Conservation (phyloP, 1,140 invertebrate genomes). For the Drosophila chauvacae region DNA sequence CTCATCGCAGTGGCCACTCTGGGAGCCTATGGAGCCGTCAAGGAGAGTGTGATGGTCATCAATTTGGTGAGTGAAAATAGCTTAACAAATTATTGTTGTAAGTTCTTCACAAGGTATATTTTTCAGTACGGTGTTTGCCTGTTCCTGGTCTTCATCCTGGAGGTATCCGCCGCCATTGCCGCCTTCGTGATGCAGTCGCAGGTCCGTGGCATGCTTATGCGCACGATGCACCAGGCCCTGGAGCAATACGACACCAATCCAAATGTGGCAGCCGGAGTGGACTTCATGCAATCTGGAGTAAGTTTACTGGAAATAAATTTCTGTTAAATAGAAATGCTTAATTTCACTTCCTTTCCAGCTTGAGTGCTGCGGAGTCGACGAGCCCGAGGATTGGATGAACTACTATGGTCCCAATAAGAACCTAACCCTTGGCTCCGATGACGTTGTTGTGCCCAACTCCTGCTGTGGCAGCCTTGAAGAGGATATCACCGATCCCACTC, state of each 20-base stretch:
- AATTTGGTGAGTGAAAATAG: slow-evolving; percentile 87
- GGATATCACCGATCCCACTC: slow-evolving; percentile 43
- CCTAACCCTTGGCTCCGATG: slow-evolving; percentile 59
- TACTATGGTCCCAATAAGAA: slow-evolving; percentile 69
- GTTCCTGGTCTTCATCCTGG: slow-evolving; percentile 91
- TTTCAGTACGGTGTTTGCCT: slow-evolving; percentile 92
- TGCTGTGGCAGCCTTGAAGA: slow-evolving; percentile 85
- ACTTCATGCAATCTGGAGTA: slow-evolving; percentile 89
- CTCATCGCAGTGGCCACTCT: slow-evolving; percentile 92
- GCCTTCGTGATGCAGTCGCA: slow-evolving; percentile 90
- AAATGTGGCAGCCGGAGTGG: slow-evolving; percentile 86
- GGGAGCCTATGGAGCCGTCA: slow-evolving; percentile 92
- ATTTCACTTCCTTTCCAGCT: slow-evolving; percentile 82
- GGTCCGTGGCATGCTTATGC: slow-evolving; percentile 86
- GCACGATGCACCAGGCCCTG: slow-evolving; percentile 87
- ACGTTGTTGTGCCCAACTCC: slow-evolving; percentile 86
- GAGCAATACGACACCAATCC: slow-evolving; percentile 85
- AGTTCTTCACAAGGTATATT: background rate
- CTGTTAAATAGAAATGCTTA: background rate
- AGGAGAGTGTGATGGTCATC: slow-evolving; percentile 93
- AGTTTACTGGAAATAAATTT: slow-evolving; percentile 47
- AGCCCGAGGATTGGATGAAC: slow-evolving; percentile 87
- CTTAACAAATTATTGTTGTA: background rate
- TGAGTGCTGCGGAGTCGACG: slow-evolving; percentile 90
- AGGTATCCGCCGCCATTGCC: slow-evolving; percentile 92